Conservation (phyloP, 2,797 vertebrate genomes). For the Adelosebastes latens region DNA sequence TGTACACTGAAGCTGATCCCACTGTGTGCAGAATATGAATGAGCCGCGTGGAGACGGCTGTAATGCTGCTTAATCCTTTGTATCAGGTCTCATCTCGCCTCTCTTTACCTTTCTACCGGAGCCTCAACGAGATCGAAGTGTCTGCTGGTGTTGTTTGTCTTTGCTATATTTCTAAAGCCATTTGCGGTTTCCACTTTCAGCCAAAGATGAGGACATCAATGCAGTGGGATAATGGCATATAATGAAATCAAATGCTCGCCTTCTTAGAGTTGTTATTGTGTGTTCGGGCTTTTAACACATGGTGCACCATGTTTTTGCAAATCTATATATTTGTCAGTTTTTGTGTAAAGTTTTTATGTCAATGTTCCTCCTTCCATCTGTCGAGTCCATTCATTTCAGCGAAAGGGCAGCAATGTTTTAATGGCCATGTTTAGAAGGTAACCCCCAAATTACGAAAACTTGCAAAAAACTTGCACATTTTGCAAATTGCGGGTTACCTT, state of each 20-base stretch:
- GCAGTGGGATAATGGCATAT: neutral
- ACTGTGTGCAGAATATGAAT: conserved; percentile 59
- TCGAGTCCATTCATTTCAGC: neutral
- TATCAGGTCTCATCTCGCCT: conserved; percentile 35
- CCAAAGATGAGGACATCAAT: neutral
- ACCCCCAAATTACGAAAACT: too few species aligned
- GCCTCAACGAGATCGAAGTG: conserved; percentile 30
- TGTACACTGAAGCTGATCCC: conserved; percentile 49
- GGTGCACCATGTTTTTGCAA: neutral
- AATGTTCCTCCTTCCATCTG: neutral
- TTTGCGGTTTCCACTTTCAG: conserved; percentile 17
- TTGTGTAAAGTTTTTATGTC: neutral
- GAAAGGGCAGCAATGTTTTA: neutral
- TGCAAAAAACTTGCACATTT: too few species aligned
- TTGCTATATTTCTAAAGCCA: conserved; percentile 24
- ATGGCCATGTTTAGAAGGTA: too few species aligned
- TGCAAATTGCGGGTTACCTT: too few species aligned
- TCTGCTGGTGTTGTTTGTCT: conserved; percentile 35
- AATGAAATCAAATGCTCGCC: neutral
- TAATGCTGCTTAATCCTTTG: conserved; percentile 50
- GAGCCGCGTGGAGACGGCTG: conserved; percentile 13
- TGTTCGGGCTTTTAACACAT: neutral
- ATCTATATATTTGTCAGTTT: neutral
- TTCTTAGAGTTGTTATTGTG: neutral
- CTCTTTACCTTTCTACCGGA: conserved; percentile 38